These are phyloP conservation scores for Neoitamus cyanurus DNA, from an alignment of 2,888 invertebrate genomes.

Conservation along the genomic window DNA sequence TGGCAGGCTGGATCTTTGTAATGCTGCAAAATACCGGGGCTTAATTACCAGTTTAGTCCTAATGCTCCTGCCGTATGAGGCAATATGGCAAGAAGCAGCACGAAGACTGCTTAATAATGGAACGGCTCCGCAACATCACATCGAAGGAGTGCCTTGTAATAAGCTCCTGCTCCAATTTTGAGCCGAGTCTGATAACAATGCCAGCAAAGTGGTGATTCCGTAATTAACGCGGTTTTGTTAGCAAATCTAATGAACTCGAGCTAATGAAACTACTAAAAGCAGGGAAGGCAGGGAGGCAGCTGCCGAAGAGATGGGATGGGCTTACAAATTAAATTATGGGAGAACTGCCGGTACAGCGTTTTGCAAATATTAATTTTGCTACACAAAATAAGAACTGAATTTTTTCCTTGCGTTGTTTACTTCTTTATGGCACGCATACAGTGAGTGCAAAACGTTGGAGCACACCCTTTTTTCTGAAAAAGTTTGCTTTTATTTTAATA, in stretches of 20 bases:
- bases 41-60: not conserved
- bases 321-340: not conserved
- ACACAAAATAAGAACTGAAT: no score
- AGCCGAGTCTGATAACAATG: not conserved
- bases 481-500: no score
- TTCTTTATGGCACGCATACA: no score
- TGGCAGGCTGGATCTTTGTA: not conserved
- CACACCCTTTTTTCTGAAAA: no score
- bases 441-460: no score
- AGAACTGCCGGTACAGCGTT: no score
- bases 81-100: not conserved
- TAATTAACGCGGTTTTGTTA: not conserved
- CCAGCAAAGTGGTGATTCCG: not conserved
- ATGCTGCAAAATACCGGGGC: not conserved
- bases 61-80: not conserved
- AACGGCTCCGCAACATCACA: not conserved
- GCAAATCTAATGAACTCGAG: not conserved
- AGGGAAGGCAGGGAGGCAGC: not conserved
- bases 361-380: no score
- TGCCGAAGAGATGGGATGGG: not conserved
- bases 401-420: no score
- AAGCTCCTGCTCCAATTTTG: not conserved
- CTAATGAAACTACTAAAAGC: not conserved
- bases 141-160: not conserved
- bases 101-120: not conserved